Conservation (phyloP, 2,888 invertebrate species). For the Leptopterna dolabrata region DNA sequence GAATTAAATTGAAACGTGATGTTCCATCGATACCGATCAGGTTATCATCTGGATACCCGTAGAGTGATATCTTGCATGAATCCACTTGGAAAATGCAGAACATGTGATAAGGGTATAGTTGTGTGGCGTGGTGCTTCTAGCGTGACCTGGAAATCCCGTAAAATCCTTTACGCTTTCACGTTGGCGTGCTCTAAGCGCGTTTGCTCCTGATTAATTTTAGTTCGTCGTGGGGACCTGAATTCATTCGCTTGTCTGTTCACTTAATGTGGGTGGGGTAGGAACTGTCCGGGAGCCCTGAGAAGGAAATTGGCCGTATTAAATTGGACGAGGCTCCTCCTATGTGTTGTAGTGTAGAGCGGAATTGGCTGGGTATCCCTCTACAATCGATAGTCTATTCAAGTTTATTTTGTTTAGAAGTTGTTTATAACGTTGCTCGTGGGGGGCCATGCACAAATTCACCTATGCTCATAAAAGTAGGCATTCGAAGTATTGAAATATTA, state of each 20-base stretch:
- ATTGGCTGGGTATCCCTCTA: too few species aligned
- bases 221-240: background rate
- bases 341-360: background rate
- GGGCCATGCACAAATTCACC: too few species aligned
- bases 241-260: slow-evolving; percentile 1
- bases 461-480: too few species aligned
- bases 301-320: background rate
- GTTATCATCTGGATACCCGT: too few species aligned
- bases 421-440: background rate
- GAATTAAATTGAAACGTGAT: background rate
- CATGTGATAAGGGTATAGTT: background rate
- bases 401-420: background rate
- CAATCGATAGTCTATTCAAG: background rate
- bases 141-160: slow-evolving; percentile 34
- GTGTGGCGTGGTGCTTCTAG: background rate
- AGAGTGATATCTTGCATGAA: too few species aligned
- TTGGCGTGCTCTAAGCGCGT: slow-evolving; percentile 34
- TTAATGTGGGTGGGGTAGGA: background rate
- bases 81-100: background rate
- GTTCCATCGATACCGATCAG: too few species aligned
- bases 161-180: slow-evolving; percentile 14
- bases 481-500: too few species aligned
- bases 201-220: slow-evolving; percentile 32
- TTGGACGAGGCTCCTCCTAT: background rate
- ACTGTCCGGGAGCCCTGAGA: background rate